Evolutionary conservation across 2,113 vertebrate species (phyloP), one percentile per base, ranked within the genome.

Genomic region (Cyphomyrus discorhynchus): DNA sequence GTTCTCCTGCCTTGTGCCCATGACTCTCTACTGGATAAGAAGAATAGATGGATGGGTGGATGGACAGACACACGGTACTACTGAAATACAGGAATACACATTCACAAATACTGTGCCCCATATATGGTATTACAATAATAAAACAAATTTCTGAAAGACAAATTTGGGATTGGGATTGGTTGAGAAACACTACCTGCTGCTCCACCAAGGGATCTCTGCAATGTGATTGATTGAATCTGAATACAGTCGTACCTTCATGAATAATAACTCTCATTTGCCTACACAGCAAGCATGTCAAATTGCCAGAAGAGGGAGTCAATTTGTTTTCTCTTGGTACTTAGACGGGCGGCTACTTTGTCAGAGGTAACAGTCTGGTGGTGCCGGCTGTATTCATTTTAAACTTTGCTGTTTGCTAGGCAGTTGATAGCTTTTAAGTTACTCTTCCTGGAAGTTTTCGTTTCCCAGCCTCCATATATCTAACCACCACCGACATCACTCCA

Each of bases 201-300:
- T 35, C 53, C 49, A 80, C 35, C 9, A 6, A 17, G 84, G 45
- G 39, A 86, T 90, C 58, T 86, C 52, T 86, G 45, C 84, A 49
- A n/a, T 52, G 85, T 88, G 90, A 88, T 88, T 90, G 45, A 90
- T 83, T 90, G 74, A 88, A 88, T 83, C 45, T 80, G 86, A 90
- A 88, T 88, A 47, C 19, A 80, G 46, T 88, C 15, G n/a, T 49
- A 74, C 66, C 66, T 82, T 46, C 31, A 82, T 83, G 42, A 88
- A 88, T 90, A 88, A 90, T 88, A 83, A 84, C 58, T 27, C 58
- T 89, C 74, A 86, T 90, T 92, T 89, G 74, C 42, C 90, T 83
- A 77, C 88, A 90, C 88, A 88, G 90, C 62, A 91, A 90, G 58
- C 52, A 35, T 88, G 86, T 91, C 91, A 91, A 89, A 90, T 89